These are phyloP conservation scores for Labroides dimidiatus DNA, from an alignment of 2,797 vertebrate genomes.

Conservation along the genomic window DNA sequence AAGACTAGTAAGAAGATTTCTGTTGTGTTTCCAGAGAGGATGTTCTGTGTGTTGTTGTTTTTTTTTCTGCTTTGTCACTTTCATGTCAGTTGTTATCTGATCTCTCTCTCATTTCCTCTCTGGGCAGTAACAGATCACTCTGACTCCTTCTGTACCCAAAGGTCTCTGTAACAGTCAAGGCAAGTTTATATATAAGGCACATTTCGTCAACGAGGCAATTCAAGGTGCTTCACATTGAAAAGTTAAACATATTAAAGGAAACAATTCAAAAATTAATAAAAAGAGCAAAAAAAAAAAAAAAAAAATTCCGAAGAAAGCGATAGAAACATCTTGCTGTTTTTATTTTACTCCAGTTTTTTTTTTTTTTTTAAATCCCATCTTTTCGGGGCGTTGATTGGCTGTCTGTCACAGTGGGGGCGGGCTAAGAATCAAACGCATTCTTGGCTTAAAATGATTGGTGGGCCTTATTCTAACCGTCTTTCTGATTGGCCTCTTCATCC, in stretches of 20 bases:
- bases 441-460: conserved; percentile 79
- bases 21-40: no score
- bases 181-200: no score
- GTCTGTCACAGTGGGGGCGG: conserved; percentile 9
- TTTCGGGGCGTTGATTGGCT: conserved; percentile 7
- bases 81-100: conserved; percentile 12
- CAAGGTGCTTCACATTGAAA: no score
- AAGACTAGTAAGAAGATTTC: no score
- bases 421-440: conserved; percentile 61
- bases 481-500: conserved; percentile 50
- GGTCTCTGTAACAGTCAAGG: not conserved
- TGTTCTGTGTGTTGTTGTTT: not conserved
- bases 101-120: conserved; percentile 48
- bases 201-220: no score
- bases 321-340: no score
- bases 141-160: not conserved
- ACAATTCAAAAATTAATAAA: no score
- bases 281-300: no score
- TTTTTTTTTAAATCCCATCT: not conserved
- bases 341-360: no score
- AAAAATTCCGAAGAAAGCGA: no score
- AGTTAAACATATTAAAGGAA: no score
- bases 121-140: not conserved
- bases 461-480: not conserved
- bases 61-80: conserved; percentile 27